Conservation (phyloP, 1,140 invertebrate genomes). For the Rhizoglyphus robini region DNA sequence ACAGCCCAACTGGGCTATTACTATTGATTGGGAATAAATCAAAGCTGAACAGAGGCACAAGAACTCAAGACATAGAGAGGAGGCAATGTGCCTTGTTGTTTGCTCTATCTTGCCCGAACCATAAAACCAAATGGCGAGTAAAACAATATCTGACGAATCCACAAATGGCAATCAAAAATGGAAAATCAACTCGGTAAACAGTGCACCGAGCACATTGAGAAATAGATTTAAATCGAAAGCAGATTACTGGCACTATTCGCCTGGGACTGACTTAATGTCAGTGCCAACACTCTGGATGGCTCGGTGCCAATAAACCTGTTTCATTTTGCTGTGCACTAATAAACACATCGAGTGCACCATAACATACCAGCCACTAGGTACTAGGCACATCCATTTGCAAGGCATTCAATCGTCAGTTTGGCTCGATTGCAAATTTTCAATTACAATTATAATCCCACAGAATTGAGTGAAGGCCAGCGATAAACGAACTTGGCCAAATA, state of each 20-base stretch:
- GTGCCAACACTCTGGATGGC: background rate
- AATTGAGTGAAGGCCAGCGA: background rate
- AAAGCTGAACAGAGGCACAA: no score
- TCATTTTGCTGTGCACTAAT: background rate
- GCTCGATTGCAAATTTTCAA: background rate
- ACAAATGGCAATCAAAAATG: conserved; percentile 12
- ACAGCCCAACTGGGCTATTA: background rate
- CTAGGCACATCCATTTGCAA: background rate
- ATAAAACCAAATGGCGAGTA: background rate
- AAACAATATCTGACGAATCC: background rate
- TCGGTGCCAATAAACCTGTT: no score
- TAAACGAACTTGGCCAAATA: background rate
- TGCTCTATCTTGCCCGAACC: background rate
- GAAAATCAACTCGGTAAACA: conserved; percentile 1
- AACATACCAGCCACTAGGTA: no score
- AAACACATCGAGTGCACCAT: background rate
- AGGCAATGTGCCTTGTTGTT: background rate
- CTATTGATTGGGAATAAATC: conserved; percentile 14
- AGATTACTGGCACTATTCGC: background rate
- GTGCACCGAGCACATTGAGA: background rate
- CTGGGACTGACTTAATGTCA: background rate
- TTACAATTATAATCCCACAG: background rate
- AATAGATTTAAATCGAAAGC: conserved; percentile 12
- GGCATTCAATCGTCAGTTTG: no score
- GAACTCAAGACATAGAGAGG: background rate